Base-by-base conservation (phyloP, 2,797 vertebrate species). In the Silurus lanzhouensis region DNA sequence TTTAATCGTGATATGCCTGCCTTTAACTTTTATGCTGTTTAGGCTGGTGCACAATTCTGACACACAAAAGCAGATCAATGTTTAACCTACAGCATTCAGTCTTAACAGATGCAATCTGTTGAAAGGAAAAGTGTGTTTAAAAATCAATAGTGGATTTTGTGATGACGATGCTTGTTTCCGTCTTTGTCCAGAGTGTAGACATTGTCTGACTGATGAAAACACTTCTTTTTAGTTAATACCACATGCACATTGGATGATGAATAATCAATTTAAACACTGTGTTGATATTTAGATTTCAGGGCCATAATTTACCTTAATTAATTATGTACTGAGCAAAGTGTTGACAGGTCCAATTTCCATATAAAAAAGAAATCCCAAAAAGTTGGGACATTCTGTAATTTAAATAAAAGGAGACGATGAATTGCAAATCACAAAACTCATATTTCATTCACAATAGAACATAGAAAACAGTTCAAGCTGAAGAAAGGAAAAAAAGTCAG, bases 91-190 rank as follows among this genome's bases (percentile, higher is more conserved):
- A 55, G 52, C 31, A 72, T 63, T 46, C 61, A 60, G n/a, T 31
- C 71, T 25, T 19, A 61, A 78, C 38, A 72, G 85, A 83, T 79
- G 31, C 13, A 72, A 74, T 64, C 75, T 64, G 13, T 58, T 48
- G 46, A 15, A 22, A 64, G 58, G 27, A 52, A 64, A 61, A 58
- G 48, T 60, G 74, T 78, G 67, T 87, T 83, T 83, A 67, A 66
- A 74, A 81, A 67, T 80, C 68, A 46, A 27, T 83, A 75, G 17
- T 14, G 58, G 48, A 67, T 81, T 67, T 66, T 58, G 81, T 75
- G 68, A 75, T 86, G 44, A 78, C 55, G 74, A 79, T 72, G 48
- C 58, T 58, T 48, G 38, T 61, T 64, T 38, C 10, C 25, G 25
- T 82, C 57, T 78, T 13, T 72, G 22, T 60, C 44, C 15, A 61